Conservation (phyloP, 2,888 invertebrate genomes). For the Idaea aversata region DNA sequence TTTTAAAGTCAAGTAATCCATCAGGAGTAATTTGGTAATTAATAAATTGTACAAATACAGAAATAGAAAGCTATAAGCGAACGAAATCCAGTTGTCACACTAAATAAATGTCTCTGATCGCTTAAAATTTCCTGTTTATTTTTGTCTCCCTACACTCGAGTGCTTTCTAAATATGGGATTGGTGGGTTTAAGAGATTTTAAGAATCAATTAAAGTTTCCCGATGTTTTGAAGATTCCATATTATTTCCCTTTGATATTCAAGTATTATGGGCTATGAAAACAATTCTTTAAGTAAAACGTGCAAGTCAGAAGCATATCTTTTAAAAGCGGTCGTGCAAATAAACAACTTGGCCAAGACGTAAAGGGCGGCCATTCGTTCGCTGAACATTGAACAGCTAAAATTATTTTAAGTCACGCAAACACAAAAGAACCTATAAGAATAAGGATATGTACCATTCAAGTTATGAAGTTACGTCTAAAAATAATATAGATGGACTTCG, state of each 20-base stretch:
- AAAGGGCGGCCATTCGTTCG: not conserved
- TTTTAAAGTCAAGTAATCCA: not conserved
- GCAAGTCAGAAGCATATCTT: not conserved
- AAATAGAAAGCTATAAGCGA: conserved; percentile 60
- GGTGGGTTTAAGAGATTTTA: conserved; percentile 41
- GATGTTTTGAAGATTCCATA: conserved; percentile 10
- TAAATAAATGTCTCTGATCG: conserved; percentile 66
- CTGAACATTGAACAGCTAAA: not conserved
- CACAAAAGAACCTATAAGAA: not conserved
- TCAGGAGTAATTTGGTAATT: not conserved
- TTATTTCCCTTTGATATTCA: conserved; percentile 14
- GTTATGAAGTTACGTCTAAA: not conserved
- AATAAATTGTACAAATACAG: conserved; percentile 14
- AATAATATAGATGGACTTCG: not conserved
- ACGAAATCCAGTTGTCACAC: conserved; percentile 65
- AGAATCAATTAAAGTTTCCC: conserved; percentile 31
- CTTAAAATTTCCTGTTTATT: conserved; percentile 71
- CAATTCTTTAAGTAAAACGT: not conserved
- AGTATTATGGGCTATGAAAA: not conserved
- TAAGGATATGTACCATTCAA: not conserved
- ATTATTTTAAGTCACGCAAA: not conserved
- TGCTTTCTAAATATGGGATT: conserved; percentile 52
- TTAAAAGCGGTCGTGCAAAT: not conserved
- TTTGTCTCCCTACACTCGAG: conserved; percentile 52
- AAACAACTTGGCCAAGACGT: not conserved